phyloP scores from a whole-genome alignment of 2,888 invertebrate genomes.

The Sinodicranocentrus sp. region DNA sequence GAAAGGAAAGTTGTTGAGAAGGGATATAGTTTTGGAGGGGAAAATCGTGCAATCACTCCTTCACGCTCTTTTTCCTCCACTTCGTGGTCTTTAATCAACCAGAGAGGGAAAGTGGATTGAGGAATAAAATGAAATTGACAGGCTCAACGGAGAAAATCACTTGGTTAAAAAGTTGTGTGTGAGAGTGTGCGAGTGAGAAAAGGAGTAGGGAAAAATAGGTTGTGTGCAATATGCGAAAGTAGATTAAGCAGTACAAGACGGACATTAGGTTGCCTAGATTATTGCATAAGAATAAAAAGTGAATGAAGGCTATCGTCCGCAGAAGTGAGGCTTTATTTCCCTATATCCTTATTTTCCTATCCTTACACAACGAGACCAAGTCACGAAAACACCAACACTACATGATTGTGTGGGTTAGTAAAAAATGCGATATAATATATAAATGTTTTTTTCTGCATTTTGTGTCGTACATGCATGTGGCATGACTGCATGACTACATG shows the following conservation, averaged over 20 bases:
- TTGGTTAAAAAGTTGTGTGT: constrained; percentile 21
- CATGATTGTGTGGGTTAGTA: too few species aligned
- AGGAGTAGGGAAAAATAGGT: background rate
- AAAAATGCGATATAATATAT: too few species aligned
- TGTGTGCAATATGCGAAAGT: background rate
- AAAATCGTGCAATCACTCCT: background rate
- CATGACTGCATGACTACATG: too few species aligned
- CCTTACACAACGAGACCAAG: background rate
- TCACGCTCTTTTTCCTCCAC: constrained; percentile 13
- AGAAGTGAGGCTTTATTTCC: too few species aligned
- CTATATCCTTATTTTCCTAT: background rate
- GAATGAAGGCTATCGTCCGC: too few species aligned
- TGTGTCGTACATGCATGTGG: background rate
- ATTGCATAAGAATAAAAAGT: background rate
- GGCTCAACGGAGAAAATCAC: constrained; percentile 49
- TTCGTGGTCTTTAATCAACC: constrained; percentile 39
- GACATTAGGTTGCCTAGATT: background rate
- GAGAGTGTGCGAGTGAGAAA: background rate
- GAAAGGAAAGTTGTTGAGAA: too few species aligned
- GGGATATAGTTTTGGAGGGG: too few species aligned
- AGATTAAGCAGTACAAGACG: constrained; percentile 13
- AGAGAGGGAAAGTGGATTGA: constrained; percentile 39
- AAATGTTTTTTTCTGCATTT: background rate
- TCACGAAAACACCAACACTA: constrained; percentile 2
- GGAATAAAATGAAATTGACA: constrained; percentile 44